phyloP scores from a whole-genome alignment of 2,113 vertebrate species.

The Ceyx margarethae region DNA sequence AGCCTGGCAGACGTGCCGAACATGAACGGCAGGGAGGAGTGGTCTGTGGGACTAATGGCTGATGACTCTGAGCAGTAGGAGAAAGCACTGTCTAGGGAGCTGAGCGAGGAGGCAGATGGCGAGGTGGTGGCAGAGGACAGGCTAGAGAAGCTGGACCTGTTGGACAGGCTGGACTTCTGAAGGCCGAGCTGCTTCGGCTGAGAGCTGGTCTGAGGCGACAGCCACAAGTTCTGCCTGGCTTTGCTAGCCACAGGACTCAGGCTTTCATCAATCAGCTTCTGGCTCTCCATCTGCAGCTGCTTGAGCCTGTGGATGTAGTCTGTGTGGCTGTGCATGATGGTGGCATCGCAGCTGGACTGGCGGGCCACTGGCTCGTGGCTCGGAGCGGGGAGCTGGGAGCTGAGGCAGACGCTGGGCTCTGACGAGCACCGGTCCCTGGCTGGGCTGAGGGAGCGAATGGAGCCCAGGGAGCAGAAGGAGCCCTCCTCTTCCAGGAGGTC shows the following conservation, averaged over 20 bases:
- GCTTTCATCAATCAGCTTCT: slow-evolving; percentile 64
- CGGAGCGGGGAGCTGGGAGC: slow-evolving; percentile 37
- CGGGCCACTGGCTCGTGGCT: slow-evolving; percentile 68
- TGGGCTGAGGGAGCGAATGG: slow-evolving; percentile 30
- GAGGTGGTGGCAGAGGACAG: slow-evolving; percentile 78
- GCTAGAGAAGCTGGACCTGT: slow-evolving; percentile 77
- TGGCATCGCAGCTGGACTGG: slow-evolving; percentile 77
- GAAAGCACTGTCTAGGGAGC: slow-evolving; percentile 78
- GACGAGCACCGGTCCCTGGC: slow-evolving; percentile 72
- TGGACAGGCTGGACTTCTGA: slow-evolving; percentile 63
- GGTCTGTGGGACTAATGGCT: slow-evolving; percentile 64
- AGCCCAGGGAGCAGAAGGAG: slow-evolving; percentile 62
- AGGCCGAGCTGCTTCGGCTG: slow-evolving; percentile 46
- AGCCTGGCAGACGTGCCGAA: slow-evolving; percentile 72
- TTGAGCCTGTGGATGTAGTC: slow-evolving; percentile 63
- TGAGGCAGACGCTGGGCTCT: slow-evolving; percentile 73
- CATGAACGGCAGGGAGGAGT: slow-evolving; percentile 64
- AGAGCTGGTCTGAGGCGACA: slow-evolving; percentile 39
- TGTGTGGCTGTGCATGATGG: slow-evolving; percentile 57
- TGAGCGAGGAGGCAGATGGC: slow-evolving; percentile 76
- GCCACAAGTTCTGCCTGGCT: slow-evolving; percentile 52
- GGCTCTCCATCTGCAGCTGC: slow-evolving; percentile 65
- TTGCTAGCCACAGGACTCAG: slow-evolving; percentile 18
- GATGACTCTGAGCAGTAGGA: slow-evolving; percentile 77
- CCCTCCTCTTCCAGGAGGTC: slow-evolving; percentile 63